Conservation (phyloP, 2,888 invertebrate genomes). For the Eudasyphora cyanicolor region DNA sequence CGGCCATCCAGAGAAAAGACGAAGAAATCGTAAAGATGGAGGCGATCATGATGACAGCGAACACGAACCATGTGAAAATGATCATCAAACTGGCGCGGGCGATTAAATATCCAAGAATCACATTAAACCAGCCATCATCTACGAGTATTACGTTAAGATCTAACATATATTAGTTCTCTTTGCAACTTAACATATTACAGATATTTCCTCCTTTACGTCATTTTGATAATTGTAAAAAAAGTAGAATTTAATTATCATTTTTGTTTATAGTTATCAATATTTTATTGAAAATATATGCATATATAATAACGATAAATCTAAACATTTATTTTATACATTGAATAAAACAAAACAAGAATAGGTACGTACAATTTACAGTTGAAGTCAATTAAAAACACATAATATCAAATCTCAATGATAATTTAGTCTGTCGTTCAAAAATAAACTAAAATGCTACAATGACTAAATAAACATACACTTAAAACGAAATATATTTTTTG, state of each 20-base stretch:
- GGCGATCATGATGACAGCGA: constrained; percentile 56
- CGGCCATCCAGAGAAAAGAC: constrained; percentile 88
- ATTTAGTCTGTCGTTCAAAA: not conserved
- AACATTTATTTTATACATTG: not conserved
- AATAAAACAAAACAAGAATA: not conserved
- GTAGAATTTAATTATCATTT: not conserved
- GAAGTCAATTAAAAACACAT: not conserved
- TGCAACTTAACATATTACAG: not conserved
- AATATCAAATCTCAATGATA: not conserved
- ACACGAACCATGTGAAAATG: constrained; percentile 33
- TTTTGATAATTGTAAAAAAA: not conserved
- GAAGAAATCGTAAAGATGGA: constrained; percentile 74
- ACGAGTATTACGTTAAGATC: constrained; percentile 8
- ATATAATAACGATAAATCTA: not conserved
- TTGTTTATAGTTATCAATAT: not conserved
- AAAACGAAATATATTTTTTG: not conserved
- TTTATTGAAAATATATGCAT: too few species aligned
- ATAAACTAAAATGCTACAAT: not conserved
- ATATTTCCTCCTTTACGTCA: not conserved
- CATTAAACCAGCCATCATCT: not conserved
- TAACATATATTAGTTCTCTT: not conserved
- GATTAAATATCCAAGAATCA: not conserved
- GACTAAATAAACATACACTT: not conserved
- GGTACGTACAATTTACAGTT: not conserved
- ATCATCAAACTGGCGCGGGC: constrained; percentile 4